Base-by-base conservation (phyloP, 2,888 invertebrate genomes). In the Dendrolimus pini region DNA sequence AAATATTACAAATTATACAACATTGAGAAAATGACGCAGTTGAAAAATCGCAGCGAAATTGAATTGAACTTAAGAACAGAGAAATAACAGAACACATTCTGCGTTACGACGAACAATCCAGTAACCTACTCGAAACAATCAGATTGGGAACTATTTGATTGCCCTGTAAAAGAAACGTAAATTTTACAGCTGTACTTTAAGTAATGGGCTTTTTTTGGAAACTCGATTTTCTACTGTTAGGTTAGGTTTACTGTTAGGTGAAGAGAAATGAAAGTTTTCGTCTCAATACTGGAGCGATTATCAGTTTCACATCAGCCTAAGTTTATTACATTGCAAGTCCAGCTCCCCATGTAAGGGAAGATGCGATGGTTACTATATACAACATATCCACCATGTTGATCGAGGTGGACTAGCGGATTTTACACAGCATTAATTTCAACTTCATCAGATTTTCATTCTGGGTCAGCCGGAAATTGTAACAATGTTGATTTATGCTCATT, bases 121-220 rank as follows among this genome's bases (percentile, higher is more conserved):
- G 12, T 47, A 47, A 47, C 47, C 47, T 47, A 47, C 47, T 47
- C 47, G 47, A 47, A 47, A 47, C 47, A 47, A 47, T 47, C 47
- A 47, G 47, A 47, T 47, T 47, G 47, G 9, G 47, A 53, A 53
- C 47, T 47, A 47, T 60, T 64, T 60, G 64, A 68, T 65, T 62
- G 61, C 63, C 58, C 60, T 65, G 59, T 66, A 59, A 60, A 69
- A 65, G 55, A 59, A 57, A 57, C 61, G 62, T 67, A 65, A 65
- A 66, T 62, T 63, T 64, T 61, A 65, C 62, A 54, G 57, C 62
- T 58, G 55, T 54, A 58, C 54, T 56, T 56, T 61, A 60, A 65
- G 62, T 62, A 62, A 63, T 61, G 64, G 66, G 65, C 62, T 64
- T 47, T 47, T 30, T 47, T 10, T 47, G 47, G 47, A 47, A 47